phyloP scores from a whole-genome alignment of 2,113 vertebrate species.

The Symphodus melops region DNA sequence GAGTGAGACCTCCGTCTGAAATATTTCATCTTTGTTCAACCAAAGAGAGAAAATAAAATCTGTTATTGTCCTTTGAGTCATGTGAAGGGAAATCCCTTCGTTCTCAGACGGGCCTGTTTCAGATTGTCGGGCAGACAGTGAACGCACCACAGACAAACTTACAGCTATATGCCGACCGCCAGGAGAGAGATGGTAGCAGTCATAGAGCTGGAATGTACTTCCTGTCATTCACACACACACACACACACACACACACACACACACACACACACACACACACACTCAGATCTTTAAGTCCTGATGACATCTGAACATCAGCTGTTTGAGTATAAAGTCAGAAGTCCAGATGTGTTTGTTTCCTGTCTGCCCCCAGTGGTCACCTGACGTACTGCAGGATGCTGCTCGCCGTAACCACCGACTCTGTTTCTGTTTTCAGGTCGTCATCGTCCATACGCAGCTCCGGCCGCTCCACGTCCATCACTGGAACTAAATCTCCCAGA shows the following conservation, averaged over 20 bases:
- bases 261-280: background rate
- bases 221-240: slow-evolving; percentile 30
- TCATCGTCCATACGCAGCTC: slow-evolving; percentile 83
- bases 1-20: background rate
- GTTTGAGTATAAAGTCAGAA: too few relatives aligned
- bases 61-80: background rate
- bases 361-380: too few relatives aligned
- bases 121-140: slow-evolving; percentile 13
- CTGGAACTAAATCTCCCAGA: slow-evolving; percentile 81
- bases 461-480: slow-evolving; percentile 82
- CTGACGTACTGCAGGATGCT: too few relatives aligned
- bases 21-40: background rate
- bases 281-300: background rate
- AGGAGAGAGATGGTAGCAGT: background rate
- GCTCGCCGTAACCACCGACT: too few relatives aligned
- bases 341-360: too few relatives aligned
- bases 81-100: slow-evolving; percentile 17
- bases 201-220: slow-evolving; percentile 62
- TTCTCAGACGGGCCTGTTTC: slow-evolving; percentile 11
- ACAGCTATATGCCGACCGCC: background rate
- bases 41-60: background rate
- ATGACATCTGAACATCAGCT: too few relatives aligned
- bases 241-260: background rate
- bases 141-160: slow-evolving; percentile 31
- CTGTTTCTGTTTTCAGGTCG: slow-evolving; percentile 58